Evolutionary conservation across 2,888 invertebrate species (phyloP).

Genomic region (Anthophora plumipes): DNA sequence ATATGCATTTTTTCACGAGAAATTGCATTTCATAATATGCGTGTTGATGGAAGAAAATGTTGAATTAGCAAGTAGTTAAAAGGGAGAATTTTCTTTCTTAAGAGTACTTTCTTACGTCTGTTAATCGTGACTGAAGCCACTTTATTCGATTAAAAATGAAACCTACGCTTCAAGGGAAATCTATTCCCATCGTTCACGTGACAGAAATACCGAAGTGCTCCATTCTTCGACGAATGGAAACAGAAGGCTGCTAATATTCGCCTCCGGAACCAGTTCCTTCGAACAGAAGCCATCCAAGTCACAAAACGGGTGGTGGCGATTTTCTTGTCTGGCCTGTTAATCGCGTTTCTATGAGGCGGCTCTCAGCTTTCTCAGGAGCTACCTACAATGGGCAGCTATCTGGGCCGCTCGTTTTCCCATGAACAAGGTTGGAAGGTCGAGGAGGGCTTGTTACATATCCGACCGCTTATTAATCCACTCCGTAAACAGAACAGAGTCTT

Average conservation of each 20-base stretch:
- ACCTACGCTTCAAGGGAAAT: no score
- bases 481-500: conserved; percentile 48
- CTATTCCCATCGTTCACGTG: no score
- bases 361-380: conserved; percentile 50
- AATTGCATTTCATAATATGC: no score
- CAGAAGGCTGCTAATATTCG: background rate
- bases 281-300: background rate
- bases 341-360: conserved; percentile 48
- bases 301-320: conserved; percentile 14
- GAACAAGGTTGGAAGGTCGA: conserved; percentile 55
- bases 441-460: conserved; percentile 56
- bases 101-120: no score
- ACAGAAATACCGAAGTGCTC: background rate
- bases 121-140: no score
- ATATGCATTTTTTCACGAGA: no score
- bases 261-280: background rate
- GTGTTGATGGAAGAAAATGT: no score
- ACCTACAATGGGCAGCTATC: conserved; percentile 47
- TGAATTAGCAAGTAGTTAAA: no score
- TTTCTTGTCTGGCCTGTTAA: conserved; percentile 48
- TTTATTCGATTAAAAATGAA: no score
- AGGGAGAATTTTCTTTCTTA: no score
- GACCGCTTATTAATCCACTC: conserved; percentile 61
- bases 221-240: background rate
- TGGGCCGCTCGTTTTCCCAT: conserved; percentile 55